Percentiles rank a stretch among this genome's conserved stretches.
These are phyloP conservation scores for Eulemur coronatus DNA, from an alignment of 2,797 vertebrate species.

Conservation along the genomic window DNA sequence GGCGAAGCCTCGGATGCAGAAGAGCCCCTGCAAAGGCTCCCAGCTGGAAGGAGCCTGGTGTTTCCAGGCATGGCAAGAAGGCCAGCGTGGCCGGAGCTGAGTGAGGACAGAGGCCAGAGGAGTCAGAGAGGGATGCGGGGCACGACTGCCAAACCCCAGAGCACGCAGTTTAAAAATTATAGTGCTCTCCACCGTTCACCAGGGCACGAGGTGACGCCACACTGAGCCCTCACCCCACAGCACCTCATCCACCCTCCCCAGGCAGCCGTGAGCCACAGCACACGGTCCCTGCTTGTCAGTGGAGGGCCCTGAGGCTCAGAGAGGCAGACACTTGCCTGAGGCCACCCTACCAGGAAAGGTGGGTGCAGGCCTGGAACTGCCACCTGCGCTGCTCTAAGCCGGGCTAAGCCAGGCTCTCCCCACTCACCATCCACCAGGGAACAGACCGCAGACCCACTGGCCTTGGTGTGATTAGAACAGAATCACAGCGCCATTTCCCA, in stretches of 20 bases:
- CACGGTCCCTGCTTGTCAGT: neutral
- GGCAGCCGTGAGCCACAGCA: neutral
- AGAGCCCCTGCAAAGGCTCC: neutral
- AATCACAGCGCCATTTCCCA: neutral
- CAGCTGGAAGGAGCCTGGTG: neutral
- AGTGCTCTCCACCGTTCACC: neutral
- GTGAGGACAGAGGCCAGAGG: neutral
- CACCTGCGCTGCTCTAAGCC: neutral
- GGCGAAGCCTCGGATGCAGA: neutral
- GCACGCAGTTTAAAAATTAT: neutral
- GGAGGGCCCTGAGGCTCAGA: neutral
- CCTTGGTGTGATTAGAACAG: neutral
- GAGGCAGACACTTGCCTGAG: neutral
- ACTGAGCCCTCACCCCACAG: too few relatives aligned
- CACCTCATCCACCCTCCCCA: neutral
- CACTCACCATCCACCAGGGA: rapidly evolving
- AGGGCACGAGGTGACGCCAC: rapidly evolving
- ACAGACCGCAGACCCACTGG: rapidly evolving
- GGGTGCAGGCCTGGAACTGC: neutral
- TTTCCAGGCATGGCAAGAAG: neutral
- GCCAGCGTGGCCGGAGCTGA: neutral
- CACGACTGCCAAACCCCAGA: neutral
- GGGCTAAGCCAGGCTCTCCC: neutral
- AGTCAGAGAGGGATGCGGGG: neutral
- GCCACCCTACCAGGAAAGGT: rapidly evolving